Evolutionary conservation across 2,113 vertebrate species (phyloP).

Genomic region (Psammodynastes pulverulentus): DNA sequence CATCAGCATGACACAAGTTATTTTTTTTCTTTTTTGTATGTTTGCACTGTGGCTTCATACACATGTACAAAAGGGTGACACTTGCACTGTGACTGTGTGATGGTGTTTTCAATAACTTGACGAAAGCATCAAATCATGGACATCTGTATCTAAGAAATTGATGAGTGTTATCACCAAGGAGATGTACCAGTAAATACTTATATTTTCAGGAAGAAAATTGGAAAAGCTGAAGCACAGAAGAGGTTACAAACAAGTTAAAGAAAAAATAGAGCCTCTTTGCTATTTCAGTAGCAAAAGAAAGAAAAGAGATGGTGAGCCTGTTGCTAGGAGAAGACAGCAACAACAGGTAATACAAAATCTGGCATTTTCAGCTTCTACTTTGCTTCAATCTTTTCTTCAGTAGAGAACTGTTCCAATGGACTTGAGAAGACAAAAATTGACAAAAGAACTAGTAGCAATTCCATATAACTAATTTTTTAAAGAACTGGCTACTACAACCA

Average conservation of each 20-base stretch:
- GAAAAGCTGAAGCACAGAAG: background rate
- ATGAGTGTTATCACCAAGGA: background rate
- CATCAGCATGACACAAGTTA: background rate
- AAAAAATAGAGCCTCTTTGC: background rate
- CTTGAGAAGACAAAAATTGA: background rate
- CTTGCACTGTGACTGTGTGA: background rate
- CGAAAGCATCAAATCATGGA: background rate
- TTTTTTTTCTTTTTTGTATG: background rate
- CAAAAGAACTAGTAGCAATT: background rate
- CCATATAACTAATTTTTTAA: background rate
- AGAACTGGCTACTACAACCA: background rate
- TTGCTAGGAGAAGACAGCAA: background rate
- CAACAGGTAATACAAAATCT: background rate
- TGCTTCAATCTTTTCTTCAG: background rate
- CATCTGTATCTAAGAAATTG: background rate
- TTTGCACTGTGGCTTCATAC: background rate
- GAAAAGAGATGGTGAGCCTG: background rate
- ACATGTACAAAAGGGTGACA: background rate
- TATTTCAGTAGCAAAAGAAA: background rate
- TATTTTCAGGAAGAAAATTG: background rate
- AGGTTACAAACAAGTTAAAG: background rate
- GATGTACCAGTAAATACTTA: background rate
- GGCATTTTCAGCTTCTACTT: background rate
- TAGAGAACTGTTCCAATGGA: background rate
- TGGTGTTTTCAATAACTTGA: background rate